phyloP scores from a whole-genome alignment of 2,888 invertebrate species.

The Drosophila parthenogenetica region DNA sequence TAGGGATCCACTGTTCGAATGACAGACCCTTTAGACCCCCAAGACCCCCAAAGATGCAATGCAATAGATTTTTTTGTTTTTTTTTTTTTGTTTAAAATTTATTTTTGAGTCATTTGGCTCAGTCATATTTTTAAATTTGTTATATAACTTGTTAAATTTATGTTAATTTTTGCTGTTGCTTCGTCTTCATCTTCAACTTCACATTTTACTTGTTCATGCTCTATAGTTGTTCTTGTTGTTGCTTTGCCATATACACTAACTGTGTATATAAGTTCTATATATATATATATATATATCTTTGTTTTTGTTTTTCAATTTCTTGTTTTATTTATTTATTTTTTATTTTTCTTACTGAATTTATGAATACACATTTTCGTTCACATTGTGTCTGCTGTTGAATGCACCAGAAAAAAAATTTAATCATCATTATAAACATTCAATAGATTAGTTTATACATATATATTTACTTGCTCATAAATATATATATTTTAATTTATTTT shows the following conservation, averaged over 20 bases:
- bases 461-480: constrained; percentile 27
- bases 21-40: constrained; percentile 1
- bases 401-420: constrained; percentile 40
- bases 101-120: constrained; percentile 83
- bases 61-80: neutral
- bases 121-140: constrained; percentile 79
- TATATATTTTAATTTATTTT: constrained; percentile 18
- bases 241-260: constrained; percentile 41
- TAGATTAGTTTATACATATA: constrained; percentile 45
- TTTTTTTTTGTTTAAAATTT: constrained; percentile 71
- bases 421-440: constrained; percentile 41
- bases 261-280: constrained; percentile 20
- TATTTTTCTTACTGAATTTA: constrained; percentile 41
- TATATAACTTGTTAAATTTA: constrained; percentile 57
- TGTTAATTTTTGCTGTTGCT: constrained; percentile 44
- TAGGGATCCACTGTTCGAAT: constrained; percentile 3
- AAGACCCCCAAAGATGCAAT: neutral
- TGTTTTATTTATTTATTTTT: constrained; percentile 14
- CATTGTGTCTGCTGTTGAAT: constrained; percentile 42
- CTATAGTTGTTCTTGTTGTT: constrained; percentile 39
- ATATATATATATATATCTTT: constrained; percentile 23
- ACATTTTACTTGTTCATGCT: constrained; percentile 21
- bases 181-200: constrained; percentile 12
- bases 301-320: constrained; percentile 1
- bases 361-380: constrained; percentile 55